phyloP scores from a whole-genome alignment of 2,797 vertebrate species.

The Lepilemur septentrionalis region DNA sequence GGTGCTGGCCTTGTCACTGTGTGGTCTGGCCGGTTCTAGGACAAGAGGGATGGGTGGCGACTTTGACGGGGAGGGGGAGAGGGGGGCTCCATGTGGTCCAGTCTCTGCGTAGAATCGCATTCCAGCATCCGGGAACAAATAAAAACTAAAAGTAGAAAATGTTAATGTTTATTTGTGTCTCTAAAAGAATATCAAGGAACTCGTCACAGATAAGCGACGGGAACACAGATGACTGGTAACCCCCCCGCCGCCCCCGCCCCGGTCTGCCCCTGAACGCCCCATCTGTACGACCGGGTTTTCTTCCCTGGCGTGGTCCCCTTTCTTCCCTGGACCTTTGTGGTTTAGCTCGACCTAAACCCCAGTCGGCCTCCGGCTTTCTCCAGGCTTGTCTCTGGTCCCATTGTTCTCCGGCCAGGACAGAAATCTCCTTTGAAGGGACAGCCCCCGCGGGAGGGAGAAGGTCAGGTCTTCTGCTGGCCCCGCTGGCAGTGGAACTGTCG shows the following conservation, averaged over 20 bases:
- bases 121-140: neutral
- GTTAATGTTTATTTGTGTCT: neutral
- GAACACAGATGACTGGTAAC: too few species aligned
- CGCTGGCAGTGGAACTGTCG: rapidly evolving
- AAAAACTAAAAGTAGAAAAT: neutral
- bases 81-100: neutral
- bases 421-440: too few species aligned
- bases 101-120: neutral
- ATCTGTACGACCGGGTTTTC: rapidly evolving
- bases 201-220: neutral
- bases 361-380: neutral
- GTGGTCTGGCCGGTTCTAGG: neutral
- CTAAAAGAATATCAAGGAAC: neutral
- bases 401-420: neutral
- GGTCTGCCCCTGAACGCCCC: rapidly evolving
- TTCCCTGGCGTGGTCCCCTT: neutral
- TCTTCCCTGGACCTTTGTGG: neutral
- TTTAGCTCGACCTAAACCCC: neutral
- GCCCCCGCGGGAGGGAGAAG: neutral
- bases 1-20: neutral
- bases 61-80: rapidly evolving
- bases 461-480: neutral
- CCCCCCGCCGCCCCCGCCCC: too few species aligned
- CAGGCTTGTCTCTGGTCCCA: neutral
- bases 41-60: neutral